Percentiles rank a stretch among this genome's conserved stretches.
These are phyloP conservation scores for Hesperophylax magnus DNA, from an alignment of 1,140 invertebrate species.

Conservation along the genomic window DNA sequence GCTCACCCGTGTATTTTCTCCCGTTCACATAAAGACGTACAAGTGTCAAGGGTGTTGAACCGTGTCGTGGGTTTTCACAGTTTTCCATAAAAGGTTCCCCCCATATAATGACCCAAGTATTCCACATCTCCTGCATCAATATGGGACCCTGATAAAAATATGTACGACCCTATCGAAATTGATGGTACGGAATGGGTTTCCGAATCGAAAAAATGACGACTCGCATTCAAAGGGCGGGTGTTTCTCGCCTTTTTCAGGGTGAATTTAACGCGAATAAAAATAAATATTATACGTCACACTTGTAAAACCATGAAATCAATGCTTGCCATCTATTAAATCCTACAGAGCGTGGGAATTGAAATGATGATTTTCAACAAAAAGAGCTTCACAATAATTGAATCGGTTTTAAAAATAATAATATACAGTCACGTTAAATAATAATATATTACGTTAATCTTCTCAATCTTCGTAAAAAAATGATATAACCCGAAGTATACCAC, in stretches of 20 bases:
- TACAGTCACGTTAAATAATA: no score
- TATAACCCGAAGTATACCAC: no score
- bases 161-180: slow-evolving; percentile 50
- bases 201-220: slow-evolving; percentile 48
- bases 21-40: slow-evolving; percentile 48
- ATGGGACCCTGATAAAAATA: slow-evolving; percentile 51
- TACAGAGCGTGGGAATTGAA: background rate
- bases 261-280: no score
- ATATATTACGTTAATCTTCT: no score
- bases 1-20: slow-evolving; percentile 29
- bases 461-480: no score
- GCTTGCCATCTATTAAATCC: background rate
- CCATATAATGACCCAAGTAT: slow-evolving; percentile 47
- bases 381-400: no score
- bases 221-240: slow-evolving; percentile 38
- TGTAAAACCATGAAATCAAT: no score
- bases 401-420: no score
- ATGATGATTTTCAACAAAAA: no score
- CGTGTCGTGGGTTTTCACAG: slow-evolving; percentile 52
- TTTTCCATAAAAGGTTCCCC: slow-evolving; percentile 54
- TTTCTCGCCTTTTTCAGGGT: background rate
- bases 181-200: slow-evolving; percentile 52
- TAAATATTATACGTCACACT: no score
- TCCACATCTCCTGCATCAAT: slow-evolving; percentile 38
- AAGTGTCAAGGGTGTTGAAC: slow-evolving; percentile 50